Base-by-base conservation (phyloP, 2,888 invertebrate species). In the Cephus runcator region DNA sequence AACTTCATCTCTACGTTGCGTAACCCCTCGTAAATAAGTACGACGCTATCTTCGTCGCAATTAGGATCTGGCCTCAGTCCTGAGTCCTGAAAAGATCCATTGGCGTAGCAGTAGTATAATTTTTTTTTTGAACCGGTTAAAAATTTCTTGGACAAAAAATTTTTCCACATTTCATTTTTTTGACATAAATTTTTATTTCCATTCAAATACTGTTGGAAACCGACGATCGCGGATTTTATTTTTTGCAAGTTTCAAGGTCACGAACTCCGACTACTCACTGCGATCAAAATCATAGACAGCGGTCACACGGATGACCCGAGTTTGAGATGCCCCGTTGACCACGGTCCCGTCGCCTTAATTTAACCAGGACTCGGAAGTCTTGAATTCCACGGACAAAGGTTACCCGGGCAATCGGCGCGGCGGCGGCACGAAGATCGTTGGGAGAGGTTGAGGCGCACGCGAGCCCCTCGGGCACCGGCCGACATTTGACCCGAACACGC, bases 401-500 rank as follows among this genome's bases (percentile, higher is more conserved):
- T 56, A 56, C 23, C 15, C 56, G 2, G 23, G 30, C 23, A 9
- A 71, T 23, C 23, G 30, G 30, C 11, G 11, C 23, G 34, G 30
- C 23, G 71, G 23, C 15, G 71, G 31, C 30, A 71, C 71, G 71
- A 34, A 34, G 71, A 71, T 31, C 23, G 31, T 71, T 15, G 23
- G 12, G 30, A 34, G 31, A 31, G 71, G 71, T 33, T 31, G 71
- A 34, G 71, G 71, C 31, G 71, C 71, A 71, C 71, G 90, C 90
- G 90, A 91, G 86, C 90, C 90, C 87, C 86, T 35, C 87, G 88
- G 88, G 90, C 89, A 87, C 85, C 86, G 88, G 87, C 87, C 89
- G 89, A 90, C 90, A 89, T 90, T 89, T 90, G 89, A 91, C 91
- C 90, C 84, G 85, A 89, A 87, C 90, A 89, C 90, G 89, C 87